A percentile compares a stretch with the other conserved stretches of the same genome.
These are phyloP conservation scores for Phymorhynchus buccinoides DNA, from an alignment of 1,140 invertebrate genomes.

Conservation along the genomic window DNA sequence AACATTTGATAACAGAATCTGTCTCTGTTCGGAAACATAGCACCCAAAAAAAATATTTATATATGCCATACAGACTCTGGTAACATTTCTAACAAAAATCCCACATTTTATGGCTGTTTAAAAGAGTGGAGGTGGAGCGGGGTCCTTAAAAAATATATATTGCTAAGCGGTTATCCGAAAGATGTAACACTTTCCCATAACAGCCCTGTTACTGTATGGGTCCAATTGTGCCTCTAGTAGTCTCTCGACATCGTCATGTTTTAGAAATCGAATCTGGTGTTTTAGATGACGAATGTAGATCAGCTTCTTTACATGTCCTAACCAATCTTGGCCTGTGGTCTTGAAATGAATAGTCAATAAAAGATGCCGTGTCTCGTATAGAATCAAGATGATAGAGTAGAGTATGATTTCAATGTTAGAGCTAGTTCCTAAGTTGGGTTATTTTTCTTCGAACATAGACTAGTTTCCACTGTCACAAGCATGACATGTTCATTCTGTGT, in stretches of 20 bases:
- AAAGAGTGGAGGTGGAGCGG: too few species aligned
- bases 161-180: background rate
- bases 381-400: too few species aligned
- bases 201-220: background rate
- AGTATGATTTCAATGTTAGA: too few species aligned
- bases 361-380: background rate
- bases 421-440: background rate
- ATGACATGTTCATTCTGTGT: background rate
- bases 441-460: too few species aligned
- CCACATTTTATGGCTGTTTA: too few species aligned
- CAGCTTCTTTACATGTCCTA: background rate
- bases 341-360: background rate
- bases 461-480: too few species aligned
- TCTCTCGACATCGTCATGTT: background rate
- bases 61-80: too few species aligned
- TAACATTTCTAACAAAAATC: too few species aligned
- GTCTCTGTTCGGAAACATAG: background rate
- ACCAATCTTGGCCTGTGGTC: too few species aligned
- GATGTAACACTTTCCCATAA: background rate
- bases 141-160: too few species aligned
- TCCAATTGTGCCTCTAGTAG: slow-evolving; percentile 5
- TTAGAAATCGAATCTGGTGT: too few species aligned
- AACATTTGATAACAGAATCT: background rate
- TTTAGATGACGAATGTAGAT: background rate
- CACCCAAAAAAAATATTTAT: background rate